A percentile compares a stretch with the other conserved stretches of the same genome.
phyloP scores from a whole-genome alignment of 2,888 invertebrate species.

The Timema cristinae region DNA sequence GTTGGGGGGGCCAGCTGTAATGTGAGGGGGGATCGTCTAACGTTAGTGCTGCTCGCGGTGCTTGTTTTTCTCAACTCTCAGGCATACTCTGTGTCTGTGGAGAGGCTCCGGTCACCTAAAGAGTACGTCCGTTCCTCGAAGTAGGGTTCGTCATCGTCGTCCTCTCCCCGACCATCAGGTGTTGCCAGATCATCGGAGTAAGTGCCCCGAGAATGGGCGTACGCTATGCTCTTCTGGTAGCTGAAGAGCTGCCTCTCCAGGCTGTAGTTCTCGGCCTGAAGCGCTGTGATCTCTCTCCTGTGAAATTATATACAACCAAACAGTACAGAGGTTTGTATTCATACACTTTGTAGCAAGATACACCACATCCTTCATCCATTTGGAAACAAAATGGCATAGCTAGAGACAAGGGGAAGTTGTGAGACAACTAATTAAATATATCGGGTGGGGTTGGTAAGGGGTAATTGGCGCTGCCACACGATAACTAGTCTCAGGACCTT shows the following conservation, averaged over 20 bases:
- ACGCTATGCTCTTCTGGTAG: constrained; percentile 75
- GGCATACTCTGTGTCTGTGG: constrained; percentile 71
- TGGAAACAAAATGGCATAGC: no score
- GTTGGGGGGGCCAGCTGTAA: constrained; percentile 15
- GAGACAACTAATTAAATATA: no score
- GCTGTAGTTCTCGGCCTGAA: constrained; percentile 80
- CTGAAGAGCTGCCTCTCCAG: constrained; percentile 77
- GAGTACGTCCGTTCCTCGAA: constrained; percentile 45
- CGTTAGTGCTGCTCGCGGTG: constrained; percentile 14
- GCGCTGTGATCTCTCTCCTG: constrained; percentile 70
- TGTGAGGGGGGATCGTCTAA: constrained; percentile 9
- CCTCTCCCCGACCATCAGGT: constrained; percentile 42
- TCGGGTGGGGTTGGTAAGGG: no score
- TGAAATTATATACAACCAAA: no score
- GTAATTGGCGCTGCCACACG: no score
- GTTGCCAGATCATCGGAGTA: constrained; percentile 46
- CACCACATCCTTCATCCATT: no score
- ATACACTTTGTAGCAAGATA: no score
- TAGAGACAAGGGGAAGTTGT: no score
- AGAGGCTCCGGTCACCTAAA: constrained; percentile 55
- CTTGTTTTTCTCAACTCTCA: constrained; percentile 44
- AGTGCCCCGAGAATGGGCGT: constrained; percentile 60
- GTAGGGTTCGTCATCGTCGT: constrained; percentile 36
- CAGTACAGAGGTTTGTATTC: no score
- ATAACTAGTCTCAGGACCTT: no score